phyloP scores from a whole-genome alignment of 2,797 vertebrate genomes.

The Rhincodon typus region DNA sequence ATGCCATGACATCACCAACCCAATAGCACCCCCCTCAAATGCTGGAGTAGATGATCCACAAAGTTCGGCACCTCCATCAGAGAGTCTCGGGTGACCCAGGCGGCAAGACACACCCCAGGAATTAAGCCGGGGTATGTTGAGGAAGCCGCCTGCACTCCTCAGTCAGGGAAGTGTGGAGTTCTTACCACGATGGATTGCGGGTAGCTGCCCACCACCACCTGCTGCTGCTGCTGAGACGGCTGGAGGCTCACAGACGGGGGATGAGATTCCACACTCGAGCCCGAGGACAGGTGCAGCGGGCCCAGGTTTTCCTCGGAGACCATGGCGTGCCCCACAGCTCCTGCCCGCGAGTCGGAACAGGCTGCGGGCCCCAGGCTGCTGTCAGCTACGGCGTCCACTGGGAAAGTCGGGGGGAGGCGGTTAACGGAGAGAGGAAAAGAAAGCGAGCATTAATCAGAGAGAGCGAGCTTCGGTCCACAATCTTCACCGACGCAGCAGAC shows the following conservation, averaged over 20 bases:
- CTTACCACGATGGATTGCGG: background rate
- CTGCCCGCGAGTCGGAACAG: conserved; percentile 30
- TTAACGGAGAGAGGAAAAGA: background rate
- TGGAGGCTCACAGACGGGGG: conserved; percentile 44
- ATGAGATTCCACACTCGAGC: conserved; percentile 56
- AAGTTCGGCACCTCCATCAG: no score
- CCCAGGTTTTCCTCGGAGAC: conserved; percentile 62
- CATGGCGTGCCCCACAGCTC: conserved; percentile 46
- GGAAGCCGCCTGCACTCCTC: no score
- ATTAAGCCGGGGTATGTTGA: no score
- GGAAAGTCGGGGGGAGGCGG: background rate
- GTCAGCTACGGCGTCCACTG: conserved; percentile 42
- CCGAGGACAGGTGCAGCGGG: conserved; percentile 59
- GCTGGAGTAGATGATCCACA: no score
- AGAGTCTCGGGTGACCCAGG: no score
- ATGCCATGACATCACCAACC: no score
- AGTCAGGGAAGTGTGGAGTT: no score
- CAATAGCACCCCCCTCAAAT: no score
- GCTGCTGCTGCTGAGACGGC: conserved; percentile 44
- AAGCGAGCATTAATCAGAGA: no score
- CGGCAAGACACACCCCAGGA: no score
- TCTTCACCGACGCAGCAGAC: no score
- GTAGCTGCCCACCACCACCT: conserved; percentile 43
- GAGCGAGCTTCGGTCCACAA: no score
- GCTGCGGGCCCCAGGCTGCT: background rate